Conservation (phyloP, 2,797 vertebrate species). For the Pterois miles region DNA sequence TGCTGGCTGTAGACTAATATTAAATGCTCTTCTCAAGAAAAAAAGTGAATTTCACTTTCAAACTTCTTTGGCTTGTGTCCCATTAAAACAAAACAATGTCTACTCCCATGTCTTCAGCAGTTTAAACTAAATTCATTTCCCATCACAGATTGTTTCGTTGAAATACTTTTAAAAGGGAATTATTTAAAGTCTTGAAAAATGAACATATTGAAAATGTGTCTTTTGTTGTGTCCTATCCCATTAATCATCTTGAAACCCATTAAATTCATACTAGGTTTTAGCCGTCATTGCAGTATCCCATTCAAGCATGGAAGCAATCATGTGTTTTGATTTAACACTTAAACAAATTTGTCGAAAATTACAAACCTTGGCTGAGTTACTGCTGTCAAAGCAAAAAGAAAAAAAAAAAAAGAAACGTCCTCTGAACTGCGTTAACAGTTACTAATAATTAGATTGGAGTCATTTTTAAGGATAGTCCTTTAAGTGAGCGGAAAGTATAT, state of each 20-base stretch:
- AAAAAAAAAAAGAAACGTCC: too few species aligned
- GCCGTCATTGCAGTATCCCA: background rate
- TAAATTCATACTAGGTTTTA: background rate
- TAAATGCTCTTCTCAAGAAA: background rate
- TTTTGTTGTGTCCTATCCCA: background rate
- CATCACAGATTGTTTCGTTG: background rate
- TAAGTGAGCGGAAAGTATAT: constrained; percentile 10
- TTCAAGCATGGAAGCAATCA: background rate
- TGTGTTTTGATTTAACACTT: background rate
- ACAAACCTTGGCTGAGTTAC: constrained; percentile 9
- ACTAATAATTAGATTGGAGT: background rate
- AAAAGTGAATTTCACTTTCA: background rate
- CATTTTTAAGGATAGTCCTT: background rate
- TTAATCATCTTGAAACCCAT: background rate
- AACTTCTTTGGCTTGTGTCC: background rate
- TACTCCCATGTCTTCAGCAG: background rate
- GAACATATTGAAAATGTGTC: background rate
- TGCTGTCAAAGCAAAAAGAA: background rate
- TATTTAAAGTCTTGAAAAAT: background rate
- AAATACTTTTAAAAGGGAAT: background rate
- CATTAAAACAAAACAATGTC: background rate
- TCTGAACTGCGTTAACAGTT: background rate
- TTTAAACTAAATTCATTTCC: background rate
- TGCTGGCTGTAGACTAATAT: background rate
- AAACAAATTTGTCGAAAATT: background rate